Evolutionary conservation across 2,797 vertebrate genomes (phyloP).

Genomic region (Iguana delicatissima): DNA sequence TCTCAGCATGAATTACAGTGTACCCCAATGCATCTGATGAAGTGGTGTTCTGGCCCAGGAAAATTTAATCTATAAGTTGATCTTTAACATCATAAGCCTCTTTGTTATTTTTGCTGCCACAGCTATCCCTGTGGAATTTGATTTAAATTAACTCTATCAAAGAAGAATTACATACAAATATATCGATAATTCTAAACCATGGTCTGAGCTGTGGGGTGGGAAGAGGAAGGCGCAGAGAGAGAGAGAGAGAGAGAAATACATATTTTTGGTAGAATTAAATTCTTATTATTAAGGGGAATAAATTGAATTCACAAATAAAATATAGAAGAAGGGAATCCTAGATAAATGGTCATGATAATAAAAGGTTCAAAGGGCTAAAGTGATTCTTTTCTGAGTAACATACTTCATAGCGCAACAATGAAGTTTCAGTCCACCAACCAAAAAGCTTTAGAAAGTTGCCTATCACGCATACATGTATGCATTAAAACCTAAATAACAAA

Average conservation of each 20-base stretch:
- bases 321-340: neutral
- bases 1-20: neutral
- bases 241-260: neutral
- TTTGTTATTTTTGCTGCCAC: neutral
- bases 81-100: neutral
- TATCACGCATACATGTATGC: neutral
- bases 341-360: neutral
- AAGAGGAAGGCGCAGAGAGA: neutral
- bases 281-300: neutral
- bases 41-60: neutral
- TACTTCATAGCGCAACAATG: neutral
- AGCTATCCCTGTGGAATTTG: neutral
- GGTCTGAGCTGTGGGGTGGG: too few relatives aligned
- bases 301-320: neutral
- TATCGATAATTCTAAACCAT: neutral
- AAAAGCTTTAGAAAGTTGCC: neutral
- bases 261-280: neutral
- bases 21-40: neutral
- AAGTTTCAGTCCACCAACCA: neutral
- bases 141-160: neutral
- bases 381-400: neutral
- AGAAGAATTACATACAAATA: neutral
- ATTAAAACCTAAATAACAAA: neutral
- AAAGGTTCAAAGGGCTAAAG: neutral
- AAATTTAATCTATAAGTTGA: neutral